These are phyloP conservation scores for Brachycybe producta DNA, from an alignment of 2,888 invertebrate species.

Conservation along the genomic window DNA sequence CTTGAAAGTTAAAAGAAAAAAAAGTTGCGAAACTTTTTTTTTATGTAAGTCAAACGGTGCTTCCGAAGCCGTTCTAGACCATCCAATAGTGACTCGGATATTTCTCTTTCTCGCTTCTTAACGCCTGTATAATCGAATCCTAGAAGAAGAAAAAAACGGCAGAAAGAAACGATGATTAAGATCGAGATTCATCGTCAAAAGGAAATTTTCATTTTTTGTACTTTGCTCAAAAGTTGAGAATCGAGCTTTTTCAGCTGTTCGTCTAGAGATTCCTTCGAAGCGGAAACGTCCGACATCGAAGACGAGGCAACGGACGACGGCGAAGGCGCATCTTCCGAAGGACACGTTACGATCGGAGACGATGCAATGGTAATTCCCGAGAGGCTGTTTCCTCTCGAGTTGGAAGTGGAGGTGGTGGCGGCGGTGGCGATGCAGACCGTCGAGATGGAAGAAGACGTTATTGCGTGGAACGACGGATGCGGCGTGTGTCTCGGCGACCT, in stretches of 20 bases:
- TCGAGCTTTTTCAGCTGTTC: conserved; percentile 69
- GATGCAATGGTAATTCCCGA: conserved; percentile 1
- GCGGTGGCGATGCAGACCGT: too few species aligned
- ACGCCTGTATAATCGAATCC: conserved; percentile 55
- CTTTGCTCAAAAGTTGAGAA: conserved; percentile 45
- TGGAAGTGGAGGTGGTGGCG: not conserved
- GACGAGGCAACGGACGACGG: not conserved
- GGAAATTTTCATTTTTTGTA: conserved; percentile 16
- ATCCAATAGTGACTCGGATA: conserved; percentile 57
- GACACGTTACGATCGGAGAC: not conserved
- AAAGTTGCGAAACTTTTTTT: too few species aligned
- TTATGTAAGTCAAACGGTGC: too few species aligned
- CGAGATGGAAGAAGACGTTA: conserved; percentile 5
- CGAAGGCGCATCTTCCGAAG: not conserved
- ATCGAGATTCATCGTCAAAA: conserved; percentile 3
- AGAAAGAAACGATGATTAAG: not conserved
- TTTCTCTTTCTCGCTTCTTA: conserved; percentile 60
- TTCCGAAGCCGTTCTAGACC: too few species aligned
- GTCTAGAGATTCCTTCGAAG: conserved; percentile 35
- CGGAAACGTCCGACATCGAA: not conserved
- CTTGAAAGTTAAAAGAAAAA: too few species aligned
- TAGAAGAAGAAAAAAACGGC: conserved; percentile 15
- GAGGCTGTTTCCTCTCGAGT: not conserved
- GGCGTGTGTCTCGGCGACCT: conserved; percentile 31
- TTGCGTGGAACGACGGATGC: conserved; percentile 23